Conservation (phyloP, 2,888 invertebrate genomes). For the Gisinianus flammeolus region DNA sequence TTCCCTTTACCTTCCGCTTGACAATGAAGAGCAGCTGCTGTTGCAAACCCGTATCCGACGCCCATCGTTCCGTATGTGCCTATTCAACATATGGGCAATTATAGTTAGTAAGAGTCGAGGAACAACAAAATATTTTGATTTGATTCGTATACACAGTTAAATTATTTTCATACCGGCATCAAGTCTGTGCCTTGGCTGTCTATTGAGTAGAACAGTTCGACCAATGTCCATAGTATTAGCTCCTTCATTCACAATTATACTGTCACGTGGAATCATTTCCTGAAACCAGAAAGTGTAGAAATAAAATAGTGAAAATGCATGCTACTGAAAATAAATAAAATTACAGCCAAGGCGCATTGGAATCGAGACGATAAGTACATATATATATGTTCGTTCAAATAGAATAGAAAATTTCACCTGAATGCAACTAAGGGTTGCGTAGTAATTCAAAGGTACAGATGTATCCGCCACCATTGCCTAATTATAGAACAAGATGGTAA, state of each 20-base stretch:
- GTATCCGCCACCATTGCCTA: constrained; percentile 73
- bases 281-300: too few relatives aligned
- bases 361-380: too few relatives aligned
- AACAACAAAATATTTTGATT: too few relatives aligned
- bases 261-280: constrained; percentile 76
- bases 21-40: constrained; percentile 90
- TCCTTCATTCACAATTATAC: constrained; percentile 93
- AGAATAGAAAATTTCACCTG: too few relatives aligned
- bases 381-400: too few relatives aligned
- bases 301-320: too few relatives aligned
- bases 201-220: constrained; percentile 83
- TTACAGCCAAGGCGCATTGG: too few relatives aligned
- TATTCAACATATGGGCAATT: background rate
- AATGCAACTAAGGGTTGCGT: constrained; percentile 81
- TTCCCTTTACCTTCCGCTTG: constrained; percentile 80
- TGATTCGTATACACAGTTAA: background rate
- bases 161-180: constrained; percentile 69
- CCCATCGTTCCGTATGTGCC: constrained; percentile 47
- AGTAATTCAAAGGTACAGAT: constrained; percentile 86
- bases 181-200: constrained; percentile 79
- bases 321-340: too few relatives aligned
- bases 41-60: constrained; percentile 88
- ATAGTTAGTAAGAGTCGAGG: background rate
- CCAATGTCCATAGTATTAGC: constrained; percentile 99
- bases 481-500: background rate